Evolutionary conservation across 2,888 invertebrate genomes (phyloP), one percentile per base, ranked within the genome.

Genomic region (Hypolimnas misippus): DNA sequence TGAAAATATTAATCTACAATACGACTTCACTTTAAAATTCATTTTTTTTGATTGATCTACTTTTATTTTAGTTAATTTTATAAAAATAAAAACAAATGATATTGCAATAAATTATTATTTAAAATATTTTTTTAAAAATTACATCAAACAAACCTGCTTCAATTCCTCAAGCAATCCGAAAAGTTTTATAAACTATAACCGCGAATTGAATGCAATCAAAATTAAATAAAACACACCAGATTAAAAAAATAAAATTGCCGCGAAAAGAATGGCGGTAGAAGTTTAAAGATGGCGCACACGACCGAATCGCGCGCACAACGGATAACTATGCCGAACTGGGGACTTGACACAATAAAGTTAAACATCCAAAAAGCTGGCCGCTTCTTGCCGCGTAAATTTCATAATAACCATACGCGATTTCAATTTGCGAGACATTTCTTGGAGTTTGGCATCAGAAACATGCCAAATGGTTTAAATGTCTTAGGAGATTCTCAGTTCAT

Each of bases 341-440:
- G 67, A 62, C 66, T 81, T 83, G 87, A 87, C 86, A 88, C 86
- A 87, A 88, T 87, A 83, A 87, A 85, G 83, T 76, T 76, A 75
- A 80, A 76, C 82, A 83, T 83, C 78, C 76, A 80, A 77, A 76
- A 74, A 70, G 67, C 71, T 73, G 70, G 65, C 68, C 74, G 77
- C 74, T 72, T 74, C 74, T 67, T 64, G 71, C 74, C 73, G 74
- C 75, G 77, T 71, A 72, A 75, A 79, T 85, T 82, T 84, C 81
- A 82, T 83, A 83, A 83, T 83, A 82, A 77, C 81, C 81, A 81
- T 74, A 78, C 70, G 71, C 57, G 73, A 68, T 66, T 60, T 65
- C 68, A 71, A 74, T 77, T 77, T 75, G 74, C 74, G 73, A 76
- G 77, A 77, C 73, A 78, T 76, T 81, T 82, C 83, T 82, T 76